Evolutionary conservation across 2,113 vertebrate genomes (phyloP), one percentile per base, ranked within the genome.

Genomic region (Nestor notabilis): DNA sequence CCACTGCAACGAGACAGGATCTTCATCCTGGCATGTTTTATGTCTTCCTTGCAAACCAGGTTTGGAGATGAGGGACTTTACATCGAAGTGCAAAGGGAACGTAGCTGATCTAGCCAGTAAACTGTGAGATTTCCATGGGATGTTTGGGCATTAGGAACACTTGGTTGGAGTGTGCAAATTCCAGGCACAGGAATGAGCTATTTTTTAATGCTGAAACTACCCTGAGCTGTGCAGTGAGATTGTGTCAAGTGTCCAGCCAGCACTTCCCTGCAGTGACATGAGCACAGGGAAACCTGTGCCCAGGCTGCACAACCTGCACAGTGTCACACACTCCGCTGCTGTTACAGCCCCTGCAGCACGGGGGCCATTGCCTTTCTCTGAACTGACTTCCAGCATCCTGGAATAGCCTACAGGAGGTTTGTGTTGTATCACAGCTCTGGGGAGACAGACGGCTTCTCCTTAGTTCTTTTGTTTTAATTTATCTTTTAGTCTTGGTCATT

Each of bases 101-200:
- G n/a, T 39, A 31, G 70, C 89, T 24, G 31, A 46, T 60, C 68
- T 65, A 1, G 56, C 85, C 93, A 55, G 84, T 46, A 18, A 47
- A 6, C 90, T 24, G 29, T 37, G 64, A 41, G 76, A 27, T 70
- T 41, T 71, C 14, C 1, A 0, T 25, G 58, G 31, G 81, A 75
- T 17, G 0, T 56, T 66, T 7, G 96, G 95, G 90, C 88, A 94
- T 95, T 94, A 94, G 87, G 81, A 95, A 65, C 82, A 5, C 81
- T 83, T n/a, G 78, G 61, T 89, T 31, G 90, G 85, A 90, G 82
- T 6, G 66, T 75, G 10, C 72, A 25, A 90, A 20, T 49, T 69
- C 44, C 76, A 65, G 92, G n/a, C 75, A 19, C n/a, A 9, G 90
- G 77, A 41, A 33, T 9, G 11, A 55, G 4, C 16, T 24, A 18